Evolutionary conservation across 1,140 invertebrate genomes (phyloP).

Genomic region (Penaeus indicus): DNA sequence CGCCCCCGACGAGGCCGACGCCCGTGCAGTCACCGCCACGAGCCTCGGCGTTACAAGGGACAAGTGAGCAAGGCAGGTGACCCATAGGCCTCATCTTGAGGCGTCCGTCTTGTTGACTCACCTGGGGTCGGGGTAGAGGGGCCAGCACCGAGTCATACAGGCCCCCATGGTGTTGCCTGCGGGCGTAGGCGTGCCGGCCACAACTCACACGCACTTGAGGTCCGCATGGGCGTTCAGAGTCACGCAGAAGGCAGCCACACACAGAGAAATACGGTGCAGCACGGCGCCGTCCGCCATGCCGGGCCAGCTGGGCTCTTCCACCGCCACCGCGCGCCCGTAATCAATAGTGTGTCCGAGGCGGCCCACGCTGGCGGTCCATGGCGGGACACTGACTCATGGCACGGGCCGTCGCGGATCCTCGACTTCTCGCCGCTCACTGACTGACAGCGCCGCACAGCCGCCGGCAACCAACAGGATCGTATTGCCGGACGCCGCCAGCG

Average conservation of each 20-base stretch:
- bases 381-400: slow-evolving; percentile 50
- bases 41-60: no score
- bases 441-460: no score
- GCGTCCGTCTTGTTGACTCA: not conserved
- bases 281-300: slow-evolving; percentile 29
- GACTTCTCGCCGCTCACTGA: no score
- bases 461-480: no score
- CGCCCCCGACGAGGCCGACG: no score
- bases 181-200: slow-evolving; percentile 40
- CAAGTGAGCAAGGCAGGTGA: no score
- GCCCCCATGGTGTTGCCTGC: slow-evolving; percentile 44
- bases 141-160: slow-evolving; percentile 43
- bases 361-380: slow-evolving; percentile 50
- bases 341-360: slow-evolving; percentile 43
- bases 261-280: slow-evolving; percentile 29
- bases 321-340: slow-evolving; percentile 35
- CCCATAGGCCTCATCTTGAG: no score
- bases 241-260: not conserved
- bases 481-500: no score
- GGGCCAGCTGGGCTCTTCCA: slow-evolving; percentile 35
- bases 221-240: slow-evolving; percentile 23
- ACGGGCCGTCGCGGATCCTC: slow-evolving; percentile 6
- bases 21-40: no score
- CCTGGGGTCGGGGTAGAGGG: slow-evolving; percentile 39
- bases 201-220: slow-evolving; percentile 29